Evolutionary conservation across 2,113 vertebrate species (phyloP).

Genomic region (Actenoides lindsayi): DNA sequence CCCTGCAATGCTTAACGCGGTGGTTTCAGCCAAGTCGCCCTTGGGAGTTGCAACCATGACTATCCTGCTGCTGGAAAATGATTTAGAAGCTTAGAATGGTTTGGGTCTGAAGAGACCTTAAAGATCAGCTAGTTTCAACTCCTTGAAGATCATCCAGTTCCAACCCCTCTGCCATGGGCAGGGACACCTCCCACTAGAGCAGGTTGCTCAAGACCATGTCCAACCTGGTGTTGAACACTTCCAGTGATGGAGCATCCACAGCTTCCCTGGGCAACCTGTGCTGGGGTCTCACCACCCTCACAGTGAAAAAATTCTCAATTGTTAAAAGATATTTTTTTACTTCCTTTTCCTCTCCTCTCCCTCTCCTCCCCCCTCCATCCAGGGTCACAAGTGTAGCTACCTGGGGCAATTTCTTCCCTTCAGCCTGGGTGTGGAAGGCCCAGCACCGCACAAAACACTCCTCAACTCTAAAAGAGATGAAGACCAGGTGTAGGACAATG

Average conservation of each 20-base stretch:
- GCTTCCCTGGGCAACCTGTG: no score
- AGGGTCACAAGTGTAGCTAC: not conserved
- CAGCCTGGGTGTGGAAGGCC: not conserved
- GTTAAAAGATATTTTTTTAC: not conserved
- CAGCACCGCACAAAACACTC: not conserved
- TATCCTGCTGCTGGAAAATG: not conserved
- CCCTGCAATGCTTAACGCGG: not conserved
- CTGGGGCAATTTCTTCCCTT: not conserved
- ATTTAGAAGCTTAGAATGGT: not conserved
- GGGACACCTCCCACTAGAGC: no score
- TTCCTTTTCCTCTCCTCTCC: no score
- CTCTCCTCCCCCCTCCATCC: no score
- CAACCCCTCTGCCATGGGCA: no score
- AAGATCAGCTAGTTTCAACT: no score
- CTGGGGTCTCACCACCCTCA: no score
- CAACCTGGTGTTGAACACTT: no score
- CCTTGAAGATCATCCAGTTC: no score
- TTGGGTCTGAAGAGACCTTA: no score
- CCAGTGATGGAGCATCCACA: no score
- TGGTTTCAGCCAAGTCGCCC: not conserved
- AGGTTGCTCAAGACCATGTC: no score
- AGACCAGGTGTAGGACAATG: fast-evolving
- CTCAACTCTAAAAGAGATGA: fast-evolving
- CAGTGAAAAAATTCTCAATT: not conserved
- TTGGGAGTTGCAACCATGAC: not conserved